Evolutionary conservation across 2,113 vertebrate genomes (phyloP).

Genomic region (Ceyx melanurus): DNA sequence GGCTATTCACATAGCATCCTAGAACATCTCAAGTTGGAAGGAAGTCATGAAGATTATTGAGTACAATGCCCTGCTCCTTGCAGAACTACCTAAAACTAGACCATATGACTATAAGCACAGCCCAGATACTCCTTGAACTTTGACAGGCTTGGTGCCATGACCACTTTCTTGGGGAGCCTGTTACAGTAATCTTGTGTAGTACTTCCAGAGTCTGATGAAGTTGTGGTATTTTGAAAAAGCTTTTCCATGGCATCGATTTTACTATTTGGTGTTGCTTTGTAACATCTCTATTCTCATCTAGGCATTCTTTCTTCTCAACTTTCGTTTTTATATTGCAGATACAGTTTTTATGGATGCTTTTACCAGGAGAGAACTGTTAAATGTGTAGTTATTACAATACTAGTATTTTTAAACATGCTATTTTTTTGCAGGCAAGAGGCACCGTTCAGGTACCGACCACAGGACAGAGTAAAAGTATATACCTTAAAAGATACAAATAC

Average conservation of each 20-base stretch:
- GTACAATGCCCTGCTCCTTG: not conserved
- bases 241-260: not conserved
- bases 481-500: not conserved
- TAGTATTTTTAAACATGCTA: not conserved
- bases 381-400: not conserved
- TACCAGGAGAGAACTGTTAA: not conserved
- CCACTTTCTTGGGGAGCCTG: not conserved
- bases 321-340: not conserved
- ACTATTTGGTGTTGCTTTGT: not conserved
- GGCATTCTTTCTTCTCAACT: not conserved
- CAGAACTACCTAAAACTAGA: not conserved
- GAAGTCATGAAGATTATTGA: not conserved
- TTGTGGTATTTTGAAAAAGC: not conserved
- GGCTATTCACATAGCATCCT: not conserved
- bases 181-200: not conserved
- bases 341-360: not conserved
- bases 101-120: accelerated
- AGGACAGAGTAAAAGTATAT: not conserved
- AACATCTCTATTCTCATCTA: not conserved
- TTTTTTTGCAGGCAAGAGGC: not conserved
- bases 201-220: not conserved
- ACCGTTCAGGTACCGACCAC: not conserved
- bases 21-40: not conserved
- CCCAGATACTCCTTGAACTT: not conserved
- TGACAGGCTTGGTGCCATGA: not conserved